Evolutionary conservation across 2,113 vertebrate species (phyloP).

Genomic region (Isurus oxyrinchus): DNA sequence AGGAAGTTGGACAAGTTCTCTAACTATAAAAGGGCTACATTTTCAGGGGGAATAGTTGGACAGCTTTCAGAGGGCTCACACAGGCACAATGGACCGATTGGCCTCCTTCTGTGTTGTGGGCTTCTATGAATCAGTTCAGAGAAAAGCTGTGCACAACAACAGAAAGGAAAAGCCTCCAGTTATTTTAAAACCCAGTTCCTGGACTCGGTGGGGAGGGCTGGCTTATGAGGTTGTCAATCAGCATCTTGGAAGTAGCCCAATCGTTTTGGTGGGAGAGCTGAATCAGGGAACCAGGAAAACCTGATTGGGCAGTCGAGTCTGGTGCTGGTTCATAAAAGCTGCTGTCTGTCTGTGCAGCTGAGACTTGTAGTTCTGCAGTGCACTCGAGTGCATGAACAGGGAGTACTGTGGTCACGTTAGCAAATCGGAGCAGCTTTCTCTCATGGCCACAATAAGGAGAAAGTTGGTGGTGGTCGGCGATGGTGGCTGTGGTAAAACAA

Average conservation of each 20-base stretch:
- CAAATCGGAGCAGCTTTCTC: not conserved
- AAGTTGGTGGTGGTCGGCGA: conserved; percentile 31
- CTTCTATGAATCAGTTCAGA: not conserved
- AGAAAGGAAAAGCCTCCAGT: too few species aligned
- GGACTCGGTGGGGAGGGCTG: not conserved
- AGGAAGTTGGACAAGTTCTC: not conserved
- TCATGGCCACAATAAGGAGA: not conserved
- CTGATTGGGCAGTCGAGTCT: not conserved
- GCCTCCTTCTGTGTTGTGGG: not conserved
- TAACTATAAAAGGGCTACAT: not conserved
- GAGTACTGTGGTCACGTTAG: too few species aligned
- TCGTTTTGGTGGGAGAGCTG: not conserved
- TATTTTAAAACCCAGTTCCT: not conserved
- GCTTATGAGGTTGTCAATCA: not conserved
- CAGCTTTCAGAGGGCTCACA: not conserved
- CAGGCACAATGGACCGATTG: not conserved
- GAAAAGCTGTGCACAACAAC: not conserved
- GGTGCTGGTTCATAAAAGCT: not conserved
- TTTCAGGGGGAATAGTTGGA: not conserved
- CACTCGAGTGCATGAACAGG: too few species aligned
- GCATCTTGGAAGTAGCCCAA: not conserved
- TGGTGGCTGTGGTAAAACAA: conserved; percentile 13
- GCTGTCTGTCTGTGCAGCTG: not conserved
- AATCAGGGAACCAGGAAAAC: not conserved
- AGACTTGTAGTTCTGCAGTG: not conserved